Evolutionary conservation across 1,140 invertebrate species (phyloP), one percentile per base, ranked within the genome.

Genomic region (Pachyrhynchus sulphureomaculatus): DNA sequence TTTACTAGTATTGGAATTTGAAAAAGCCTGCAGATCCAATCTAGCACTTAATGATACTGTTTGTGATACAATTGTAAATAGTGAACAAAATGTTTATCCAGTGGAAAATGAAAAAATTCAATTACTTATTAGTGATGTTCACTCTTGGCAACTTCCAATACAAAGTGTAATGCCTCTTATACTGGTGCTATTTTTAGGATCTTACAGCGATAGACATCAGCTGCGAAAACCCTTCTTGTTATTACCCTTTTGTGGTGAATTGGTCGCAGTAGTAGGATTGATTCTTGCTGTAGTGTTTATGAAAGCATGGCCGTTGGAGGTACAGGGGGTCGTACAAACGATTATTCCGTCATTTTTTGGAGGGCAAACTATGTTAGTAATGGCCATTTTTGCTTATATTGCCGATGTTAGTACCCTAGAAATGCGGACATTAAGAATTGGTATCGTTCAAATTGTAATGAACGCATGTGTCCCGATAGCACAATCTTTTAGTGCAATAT

Each of bases 171-270:
- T 79, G 21, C 84, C 84, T 0, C 71, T 85, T 2, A 78, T 85
- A 23, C 77, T 86, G 59, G 77, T 85, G 9, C 71, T 86, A 37
- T 82, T 87, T 75, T 74, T 87, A 65, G 84, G 87, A 58, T 82
- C 83, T 0, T 83, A 83, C 81, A 84, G 84, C 61, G 85, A 86
- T 70, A 78, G 81, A 32, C 82, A 84, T 41, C 84, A 86, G 52
- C 81, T 66, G 15, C 68, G 84, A 33, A 89, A 88, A 75, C 80
- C 86, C 17, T 84, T 82, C 53, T 80, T 87, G 68, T 65, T 87
- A 6, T 59, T 85, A 20, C 84, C 85, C 1, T 78, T 86, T 23
- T 56, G 82, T 4, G 85, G 85, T 6, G 84, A 86, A 65, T 77
- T 82, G 24, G 73, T 81, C 21, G 75, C 78, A 3, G 65, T 71